These are phyloP conservation scores for Anguilla rostrata DNA, from an alignment of 2,113 vertebrate genomes.

Conservation along the genomic window DNA sequence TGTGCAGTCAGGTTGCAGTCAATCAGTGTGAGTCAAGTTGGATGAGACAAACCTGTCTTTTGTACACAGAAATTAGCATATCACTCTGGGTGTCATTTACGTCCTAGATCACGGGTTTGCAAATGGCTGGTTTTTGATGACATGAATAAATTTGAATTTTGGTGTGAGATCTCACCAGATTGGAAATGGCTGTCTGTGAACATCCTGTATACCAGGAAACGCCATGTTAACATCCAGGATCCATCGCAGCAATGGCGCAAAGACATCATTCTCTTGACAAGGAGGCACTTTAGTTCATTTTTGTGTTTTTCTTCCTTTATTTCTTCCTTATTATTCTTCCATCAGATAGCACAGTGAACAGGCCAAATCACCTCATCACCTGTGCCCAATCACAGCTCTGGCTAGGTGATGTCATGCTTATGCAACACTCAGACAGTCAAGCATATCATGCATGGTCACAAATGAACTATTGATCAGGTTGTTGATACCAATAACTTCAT, in stretches of 20 bases:
- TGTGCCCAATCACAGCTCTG: not conserved
- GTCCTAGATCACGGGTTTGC: too few species aligned
- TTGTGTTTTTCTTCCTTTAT: too few species aligned
- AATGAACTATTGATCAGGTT: not conserved
- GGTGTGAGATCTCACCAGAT: not conserved
- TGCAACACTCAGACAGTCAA: not conserved
- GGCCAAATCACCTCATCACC: not conserved
- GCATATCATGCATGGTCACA: not conserved
- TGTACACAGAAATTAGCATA: not conserved
- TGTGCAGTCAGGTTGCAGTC: not conserved
- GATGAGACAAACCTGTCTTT: not conserved
- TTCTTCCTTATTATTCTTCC: too few species aligned
- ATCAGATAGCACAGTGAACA: not conserved
- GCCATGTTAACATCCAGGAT: not conserved
- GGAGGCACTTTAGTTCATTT: too few species aligned
- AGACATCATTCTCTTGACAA: not conserved
- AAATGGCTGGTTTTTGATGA: too few species aligned
- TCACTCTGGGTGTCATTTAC: not conserved
- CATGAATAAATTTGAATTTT: not conserved
- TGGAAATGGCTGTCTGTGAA: not conserved
- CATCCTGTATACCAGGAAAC: not conserved
- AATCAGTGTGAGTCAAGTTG: not conserved
- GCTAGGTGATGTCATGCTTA: not conserved
- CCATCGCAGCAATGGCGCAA: not conserved
- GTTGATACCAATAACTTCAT: too few species aligned